Base-by-base conservation (phyloP, 1,140 invertebrate species). In the Pomacea maculata region DNA sequence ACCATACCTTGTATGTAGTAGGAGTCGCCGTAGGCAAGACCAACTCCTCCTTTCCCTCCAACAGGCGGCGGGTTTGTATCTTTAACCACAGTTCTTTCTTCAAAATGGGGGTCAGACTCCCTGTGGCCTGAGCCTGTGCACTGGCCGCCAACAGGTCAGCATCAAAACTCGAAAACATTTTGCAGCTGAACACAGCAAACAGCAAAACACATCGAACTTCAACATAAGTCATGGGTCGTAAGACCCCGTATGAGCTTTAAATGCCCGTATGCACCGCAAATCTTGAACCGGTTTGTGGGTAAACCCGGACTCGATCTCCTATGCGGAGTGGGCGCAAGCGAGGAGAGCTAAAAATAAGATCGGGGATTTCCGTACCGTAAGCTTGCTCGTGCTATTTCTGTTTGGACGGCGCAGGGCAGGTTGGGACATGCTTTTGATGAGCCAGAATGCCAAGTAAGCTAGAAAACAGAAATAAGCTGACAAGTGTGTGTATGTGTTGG, bases 51-150 rank as follows among this genome's bases (percentile, higher is more conserved):
- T 90, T 87, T 29, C 92, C 92, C 52, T 88, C 87, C 8, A 86
- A 88, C 75, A 91, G 94, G 83, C 96, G 93, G 90, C 96, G 96
- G 79, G 95, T 95, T 91, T 97, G 96, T 85, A 98, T 95, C 82
- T 96, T 96, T 83, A 97, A 92, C 92, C 97, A 97, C 87, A 98
- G 93, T 94, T 96, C 94, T 90, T 95, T 96, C 93, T 97, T 97
- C 91, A 98, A 97, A 80, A 97, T 93, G 89, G 96, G 95, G 85
- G 96, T 96, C 89, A 96, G 95, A 71, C 96, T 96, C 91, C 96
- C 94, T 4, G 82, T 81, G 63, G 80, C 64, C n/a, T 82, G 25
- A 6, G 80, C 80, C 29, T 77, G 70, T 9, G 79, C 21, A n/a
- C 76, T 85, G 15, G 85, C 85, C 21, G 80, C 79, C 25, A 85